Evolutionary conservation across 2,113 vertebrate species (phyloP), one percentile per base, ranked within the genome.

Genomic region (Triplophysa dalaica): DNA sequence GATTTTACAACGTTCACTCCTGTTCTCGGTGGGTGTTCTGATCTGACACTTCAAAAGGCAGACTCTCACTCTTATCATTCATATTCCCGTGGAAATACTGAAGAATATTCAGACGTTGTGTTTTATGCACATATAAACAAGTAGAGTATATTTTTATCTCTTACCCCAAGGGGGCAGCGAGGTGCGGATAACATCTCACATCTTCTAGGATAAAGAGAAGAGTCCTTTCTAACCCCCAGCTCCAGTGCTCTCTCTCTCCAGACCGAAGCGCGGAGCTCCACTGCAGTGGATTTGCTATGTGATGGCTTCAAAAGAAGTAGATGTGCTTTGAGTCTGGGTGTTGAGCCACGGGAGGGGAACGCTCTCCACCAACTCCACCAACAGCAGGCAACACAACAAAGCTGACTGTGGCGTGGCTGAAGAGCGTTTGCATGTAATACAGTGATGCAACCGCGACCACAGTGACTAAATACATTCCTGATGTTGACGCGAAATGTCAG

Each of bases 241-340:
- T 29, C n/a, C 24, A n/a, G 8, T 16, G 60, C 29, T 70, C 64
- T 45, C 43, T 65, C 52, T 66, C 60, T 41, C 14, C 52, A 75
- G 63, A 22, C 56, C 14, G 50, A 26, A 48, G n/a, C 13, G 21
- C 17, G 9, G 63, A 45, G 50, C 33, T 45, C 22, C 29, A 14
- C 63, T 65, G 67, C 78, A 67, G 67, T 77, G 62, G 67, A 80
- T 60, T 38, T 70, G 69, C 48, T 38, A 19, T 72, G 64, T 78
- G 70, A 58, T 66, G 58, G 67, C 72, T 83, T 83, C 82, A 80
- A 83, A 80, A 52, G 38, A 24, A 33, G 13, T 5, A 76, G 60
- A 60, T 56, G 29, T 41, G 61, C 33, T 83, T 83, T 80, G 65
- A 80, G 72, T 80, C 67, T 33, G 10, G 50, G 72, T 10, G 77